Base-by-base conservation (phyloP, 2,113 vertebrate genomes). In the Heteronetta atricapilla region DNA sequence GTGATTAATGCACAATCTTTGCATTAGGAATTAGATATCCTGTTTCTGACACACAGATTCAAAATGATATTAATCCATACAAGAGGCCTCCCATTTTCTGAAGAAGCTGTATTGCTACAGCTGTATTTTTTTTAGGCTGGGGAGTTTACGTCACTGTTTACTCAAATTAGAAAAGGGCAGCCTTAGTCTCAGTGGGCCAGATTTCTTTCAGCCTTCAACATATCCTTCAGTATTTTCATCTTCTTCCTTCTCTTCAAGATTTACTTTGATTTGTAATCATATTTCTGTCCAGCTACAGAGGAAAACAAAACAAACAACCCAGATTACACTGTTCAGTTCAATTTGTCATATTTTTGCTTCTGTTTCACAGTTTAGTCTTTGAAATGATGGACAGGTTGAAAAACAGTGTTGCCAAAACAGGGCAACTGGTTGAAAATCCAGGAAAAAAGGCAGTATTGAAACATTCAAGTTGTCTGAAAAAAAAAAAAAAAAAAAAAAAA, bases 161-260 rank as follows among this genome's bases (percentile, higher is more conserved):
- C 82, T 94, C 90, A 96, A 86, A 95, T 95, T 97, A 95, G 58
- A 89, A 94, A 94, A 95, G 82, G 87, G 44, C 53, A 86, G 28
- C 53, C 34, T 80, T 38, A 36, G 52, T 79, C 59, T 91, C 70
- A 0, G 6, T 33, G 76, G 62, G 58, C 85, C 67, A 90, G 66
- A 96, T 78, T 38, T 69, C 69, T 82, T 83, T 50, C 74, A 50
- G 58, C 40, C n/a, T 56, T 88, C 42, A 77, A 79, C 18, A 79
- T 77, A 58, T 64, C 76, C 69, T 90, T 18, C 25, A 64, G 52
- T 29, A 66, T 91, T 94, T 82, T 90, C 91, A 17, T 48, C 26
- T 55, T 78, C 40, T 46, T 89, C 33, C 16, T 86, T 82, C 66
- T 67, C 82, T 59, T 80, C 23, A 33, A 88, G 36, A 68, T 76